Evolutionary conservation across 2,113 vertebrate genomes (phyloP), one percentile per base, ranked within the genome.

Genomic region (Turdus rufiventris): DNA sequence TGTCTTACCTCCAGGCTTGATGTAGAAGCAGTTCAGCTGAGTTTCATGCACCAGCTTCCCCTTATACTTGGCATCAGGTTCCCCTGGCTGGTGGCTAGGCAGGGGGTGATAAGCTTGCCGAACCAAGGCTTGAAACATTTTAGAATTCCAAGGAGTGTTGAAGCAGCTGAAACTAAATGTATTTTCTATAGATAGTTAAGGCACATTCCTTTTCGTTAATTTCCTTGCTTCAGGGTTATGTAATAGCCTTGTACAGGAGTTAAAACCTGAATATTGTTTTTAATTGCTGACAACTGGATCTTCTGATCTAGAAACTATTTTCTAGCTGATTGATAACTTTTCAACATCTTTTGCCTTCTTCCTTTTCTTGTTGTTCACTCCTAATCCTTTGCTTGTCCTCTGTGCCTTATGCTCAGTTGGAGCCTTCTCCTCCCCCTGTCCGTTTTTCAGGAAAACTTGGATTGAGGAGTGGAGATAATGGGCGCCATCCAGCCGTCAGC

Each of bases 1-100:
- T 60, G 48, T 72, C 99, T 99, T 99, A 99, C 99, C 99, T 99
- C 98, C 99, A 31, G 99, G 98, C 77, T 96, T 98, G 85, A 98
- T 97, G 70, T 98, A 98, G 72, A 97, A 98, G 77, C 98, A 99
- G 86, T 97, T 98, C 70, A 99, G 98, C 78, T 99, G 98, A 86
- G 94, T 98, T 98, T 99, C 99, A 0, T 98, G 98, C 88, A 99
- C 98, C 96, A 99, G 73, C 63, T 98, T 98, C 67, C 99, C 99
- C 94, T 98, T 99, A 88, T 98, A 99, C 88, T 98, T 98, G 18
- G 94, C 89, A 34, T 99, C 98, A 1, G 98, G 94, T 66, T 98
- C 98, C 25, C 96, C 97, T 31, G 98, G 83, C 74, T 98, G 97
- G 56, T 98, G 97, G 88, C 98, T 97, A 72, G 98, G 92, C 73